Evolutionary conservation across 2,797 vertebrate species (phyloP), one percentile per base, ranked within the genome.

Genomic region (Xiphophorus birchmanni): DNA sequence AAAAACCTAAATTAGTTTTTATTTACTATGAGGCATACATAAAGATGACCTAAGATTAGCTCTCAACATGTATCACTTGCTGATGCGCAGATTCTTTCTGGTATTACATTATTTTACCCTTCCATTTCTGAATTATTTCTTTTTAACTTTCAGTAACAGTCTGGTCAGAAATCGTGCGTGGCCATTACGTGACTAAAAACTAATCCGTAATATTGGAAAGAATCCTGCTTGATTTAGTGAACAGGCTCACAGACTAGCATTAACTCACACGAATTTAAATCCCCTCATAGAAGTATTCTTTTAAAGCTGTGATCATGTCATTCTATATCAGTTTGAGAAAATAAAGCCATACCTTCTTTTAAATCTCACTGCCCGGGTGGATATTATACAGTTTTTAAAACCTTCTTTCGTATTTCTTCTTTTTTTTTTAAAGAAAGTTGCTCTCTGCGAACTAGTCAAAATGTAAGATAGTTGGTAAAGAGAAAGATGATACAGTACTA

Each of bases 401-500:
- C 67, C 18, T 5, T 72, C 54, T 81, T 54, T 44, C n/a, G 48
- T 29, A 23, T 45, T 32, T 75, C 54, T 26, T n/a, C 9, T 42
- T 8, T 40, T 54, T 12, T 48, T 79, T 44, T 63, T 44, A 56
- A 75, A 80, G 21, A 35, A 76, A 58, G 32, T 54, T 32, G 45
- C 54, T 75, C 10, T 65, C 56, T 77, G 44, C 13, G 42, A 75
- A 58, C 56, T 58, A 82, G 73, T 42, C 2, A 9, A 76, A 72
- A 71, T 87, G 81, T 85, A 82, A 86, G 73, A 56, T 73, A n/a
- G 50, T 79, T 83, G 77, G 56, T 45, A 21, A 81, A 86, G 80
- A 47, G 42, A 79, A 4, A 85, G 40, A 85, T 79, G 74, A 77
- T 77, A 37, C 29, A 63, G 60, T 80, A 52, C 48, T 65, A 52